Evolutionary conservation across 92 coral and sea anemone species (phyloP).

Genomic region (Hydrozoanthus gracilis): DNA sequence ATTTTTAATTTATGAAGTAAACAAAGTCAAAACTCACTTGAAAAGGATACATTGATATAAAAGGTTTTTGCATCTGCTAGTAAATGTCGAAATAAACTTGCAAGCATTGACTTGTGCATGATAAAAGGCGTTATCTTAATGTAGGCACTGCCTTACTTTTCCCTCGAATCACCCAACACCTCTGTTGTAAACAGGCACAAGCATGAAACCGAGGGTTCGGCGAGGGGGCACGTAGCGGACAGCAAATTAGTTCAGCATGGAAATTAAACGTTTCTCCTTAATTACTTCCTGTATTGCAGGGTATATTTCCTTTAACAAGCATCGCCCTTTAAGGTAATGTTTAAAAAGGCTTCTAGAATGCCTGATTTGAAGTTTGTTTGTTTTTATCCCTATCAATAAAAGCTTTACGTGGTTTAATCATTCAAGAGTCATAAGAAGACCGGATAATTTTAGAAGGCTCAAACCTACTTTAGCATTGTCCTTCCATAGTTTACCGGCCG

Average conservation of each 20-base stretch:
- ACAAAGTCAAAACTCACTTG: not conserved
- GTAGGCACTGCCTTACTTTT: not conserved
- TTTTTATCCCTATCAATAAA: not conserved
- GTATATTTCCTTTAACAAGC: not conserved
- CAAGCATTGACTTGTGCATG: not conserved
- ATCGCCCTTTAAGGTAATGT: slow-evolving; percentile 12
- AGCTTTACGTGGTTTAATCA: not conserved
- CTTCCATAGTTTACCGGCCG: not conserved
- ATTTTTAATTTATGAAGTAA: not conserved
- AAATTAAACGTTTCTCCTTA: not conserved
- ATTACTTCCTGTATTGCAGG: not conserved
- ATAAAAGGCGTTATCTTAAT: not conserved
- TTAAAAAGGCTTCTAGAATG: not conserved
- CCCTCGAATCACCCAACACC: not conserved
- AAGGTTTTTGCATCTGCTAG: not conserved
- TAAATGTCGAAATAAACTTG: not conserved
- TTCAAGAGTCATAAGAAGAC: not conserved
- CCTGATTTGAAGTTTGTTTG: not conserved
- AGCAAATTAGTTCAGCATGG: slow-evolving; percentile 1
- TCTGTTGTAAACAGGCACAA: not conserved
- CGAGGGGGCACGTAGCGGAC: not conserved
- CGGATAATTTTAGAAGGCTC: not conserved
- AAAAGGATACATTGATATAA: not conserved
- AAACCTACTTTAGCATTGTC: slow-evolving; percentile 1
- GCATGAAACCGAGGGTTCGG: not conserved